Base-by-base conservation (phyloP, 2,888 invertebrate species). In the Eucriotettix oculatus region DNA sequence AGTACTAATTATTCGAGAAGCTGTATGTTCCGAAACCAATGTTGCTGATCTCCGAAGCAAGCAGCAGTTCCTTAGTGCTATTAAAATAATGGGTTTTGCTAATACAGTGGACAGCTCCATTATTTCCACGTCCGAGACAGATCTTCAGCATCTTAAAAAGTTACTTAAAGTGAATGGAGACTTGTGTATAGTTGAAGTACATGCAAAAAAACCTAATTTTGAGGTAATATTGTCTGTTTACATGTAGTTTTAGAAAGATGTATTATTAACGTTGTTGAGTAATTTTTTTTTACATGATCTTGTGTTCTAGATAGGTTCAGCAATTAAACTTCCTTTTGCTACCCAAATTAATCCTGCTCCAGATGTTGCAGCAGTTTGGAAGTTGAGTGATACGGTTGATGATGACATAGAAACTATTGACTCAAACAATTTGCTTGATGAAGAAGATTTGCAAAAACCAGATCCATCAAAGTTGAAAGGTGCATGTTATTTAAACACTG, bases 361-460 rank as follows among this genome's bases (percentile, higher is more conserved):
- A 52, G 67, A 73, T 42, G 60, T 65, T 10, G 68, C 76, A 9
- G 73, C 76, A 48, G 80, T 87, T 2, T 94, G 94, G 92, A 89
- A 88, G 72, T 72, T 93, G 55, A 29, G 29, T 29, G 85, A 87
- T 63, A 79, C 81, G 58, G 65, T 67, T 44, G 71, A 70, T 53
- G 80, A 83, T 62, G 88, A 91, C 68, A 85, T 86, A 67, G 86
- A 88, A 62, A 76, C 84, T 42, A 90, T 97, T 65, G 87, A 97
- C 74, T 87, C 90, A 63, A 88, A 94, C 73, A 84, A 87, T 66
- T 78, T 99, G 42, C 75, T 99, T 16, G 92, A 94, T 73, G 93
- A 91, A 68, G 86, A 86, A 62, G 97, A 98, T 73, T 79, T 90
- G 64, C 82, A 84, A 67, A 93, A 89, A 74, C 98, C 98, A 5